Conservation (phyloP, 2,888 invertebrate genomes). For the Drosophila atroscutellata region DNA sequence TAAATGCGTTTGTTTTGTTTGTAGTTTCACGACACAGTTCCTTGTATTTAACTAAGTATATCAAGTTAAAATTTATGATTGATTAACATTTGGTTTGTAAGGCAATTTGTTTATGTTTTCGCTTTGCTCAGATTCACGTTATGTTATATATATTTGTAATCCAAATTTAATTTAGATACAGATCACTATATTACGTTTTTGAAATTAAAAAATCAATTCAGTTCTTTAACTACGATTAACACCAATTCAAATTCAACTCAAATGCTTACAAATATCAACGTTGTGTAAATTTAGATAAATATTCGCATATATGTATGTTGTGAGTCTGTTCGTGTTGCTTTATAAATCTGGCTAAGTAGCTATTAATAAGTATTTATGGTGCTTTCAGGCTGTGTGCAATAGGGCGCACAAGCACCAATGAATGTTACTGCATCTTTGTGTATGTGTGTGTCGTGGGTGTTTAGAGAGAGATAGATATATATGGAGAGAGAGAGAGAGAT, state of each 20-base stretch:
- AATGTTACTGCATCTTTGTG: constrained; percentile 1
- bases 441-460: neutral
- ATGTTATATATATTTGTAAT: constrained; percentile 70
- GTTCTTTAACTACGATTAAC: constrained; percentile 53
- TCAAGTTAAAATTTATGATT: constrained; percentile 68
- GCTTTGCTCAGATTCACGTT: constrained; percentile 57
- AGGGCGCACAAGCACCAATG: constrained; percentile 33
- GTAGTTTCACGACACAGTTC: constrained; percentile 55
- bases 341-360: constrained; percentile 21
- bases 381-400: constrained; percentile 34
- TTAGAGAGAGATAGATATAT: constrained; percentile 4
- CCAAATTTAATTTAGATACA: constrained; percentile 79
- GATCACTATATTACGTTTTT: constrained; percentile 62
- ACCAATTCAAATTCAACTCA: constrained; percentile 30
- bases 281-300: constrained; percentile 24
- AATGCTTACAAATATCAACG: constrained; percentile 33
- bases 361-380: constrained; percentile 25
- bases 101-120: constrained; percentile 69
- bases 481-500: constrained; percentile 7
- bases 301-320: constrained; percentile 13
- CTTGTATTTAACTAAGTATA: constrained; percentile 53
- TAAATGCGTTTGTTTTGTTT: constrained; percentile 50
- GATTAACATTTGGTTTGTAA: constrained; percentile 78
- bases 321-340: neutral
- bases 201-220: constrained; percentile 56